Conservation (phyloP, 1,140 invertebrate genomes). For the Cyclina sinensis region DNA sequence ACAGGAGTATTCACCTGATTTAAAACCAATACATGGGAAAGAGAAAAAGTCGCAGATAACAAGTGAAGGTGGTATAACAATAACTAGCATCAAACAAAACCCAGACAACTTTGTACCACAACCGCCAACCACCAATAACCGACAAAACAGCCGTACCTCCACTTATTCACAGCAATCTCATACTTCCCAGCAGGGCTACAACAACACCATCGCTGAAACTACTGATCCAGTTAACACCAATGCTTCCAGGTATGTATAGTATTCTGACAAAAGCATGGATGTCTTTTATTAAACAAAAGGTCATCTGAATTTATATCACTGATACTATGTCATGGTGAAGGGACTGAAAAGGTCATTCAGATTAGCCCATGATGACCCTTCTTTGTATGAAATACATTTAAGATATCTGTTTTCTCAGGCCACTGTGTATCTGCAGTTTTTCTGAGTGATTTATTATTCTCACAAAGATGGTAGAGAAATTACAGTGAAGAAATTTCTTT, state of each 20-base stretch:
- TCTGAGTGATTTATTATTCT: too few species aligned
- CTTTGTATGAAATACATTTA: too few species aligned
- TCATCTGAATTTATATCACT: too few species aligned
- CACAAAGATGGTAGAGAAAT: too few species aligned
- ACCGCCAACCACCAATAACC: slow-evolving; percentile 58
- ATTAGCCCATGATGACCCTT: too few species aligned
- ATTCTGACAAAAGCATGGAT: too few species aligned
- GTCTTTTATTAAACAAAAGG: too few species aligned
- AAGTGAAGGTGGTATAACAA: slow-evolving; percentile 95
- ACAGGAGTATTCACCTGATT: slow-evolving; percentile 85
- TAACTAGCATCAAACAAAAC: slow-evolving; percentile 95
- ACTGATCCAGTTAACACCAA: not conserved
- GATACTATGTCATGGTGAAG: too few species aligned
- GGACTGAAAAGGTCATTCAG: too few species aligned
- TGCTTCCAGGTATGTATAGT: slow-evolving; percentile 31
- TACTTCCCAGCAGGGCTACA: slow-evolving; percentile 32
- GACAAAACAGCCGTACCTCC: slow-evolving; percentile 19
- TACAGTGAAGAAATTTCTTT: too few species aligned
- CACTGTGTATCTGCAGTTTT: too few species aligned
- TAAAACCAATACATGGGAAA: slow-evolving; percentile 90
- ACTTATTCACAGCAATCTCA: slow-evolving; percentile 30
- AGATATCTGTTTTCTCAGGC: too few species aligned
- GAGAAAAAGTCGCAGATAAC: slow-evolving; percentile 93
- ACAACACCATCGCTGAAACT: slow-evolving; percentile 22
- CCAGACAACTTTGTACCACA: slow-evolving; percentile 90